A percentile compares a stretch with the other conserved stretches of the same genome.
Conservation (phyloP, 2,888 invertebrate species). For the Pegoplata infirma region DNA sequence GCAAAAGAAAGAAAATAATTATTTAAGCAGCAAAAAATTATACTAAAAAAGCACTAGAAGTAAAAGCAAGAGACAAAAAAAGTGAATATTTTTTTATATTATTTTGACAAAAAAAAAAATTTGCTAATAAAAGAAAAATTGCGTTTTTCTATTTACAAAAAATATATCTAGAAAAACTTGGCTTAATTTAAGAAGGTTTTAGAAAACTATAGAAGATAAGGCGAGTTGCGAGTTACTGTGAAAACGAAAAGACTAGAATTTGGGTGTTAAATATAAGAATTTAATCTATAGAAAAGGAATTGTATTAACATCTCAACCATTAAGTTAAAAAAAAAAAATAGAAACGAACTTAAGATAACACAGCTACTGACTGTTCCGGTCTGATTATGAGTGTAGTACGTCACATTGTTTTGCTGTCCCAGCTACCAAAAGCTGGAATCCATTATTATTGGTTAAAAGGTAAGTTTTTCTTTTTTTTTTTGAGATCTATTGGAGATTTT, state of each 20-base stretch:
- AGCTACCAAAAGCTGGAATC: constrained; percentile 70
- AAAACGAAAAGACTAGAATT: not conserved
- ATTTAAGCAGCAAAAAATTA: constrained; percentile 32
- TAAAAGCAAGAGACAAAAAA: constrained; percentile 46
- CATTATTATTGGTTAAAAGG: constrained; percentile 71
- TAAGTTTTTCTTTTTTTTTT: no score
- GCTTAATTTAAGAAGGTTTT: not conserved
- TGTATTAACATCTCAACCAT: not conserved
- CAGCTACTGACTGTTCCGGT: constrained; percentile 32
- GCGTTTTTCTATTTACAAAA: constrained; percentile 55
- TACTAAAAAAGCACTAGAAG: constrained; percentile 50
- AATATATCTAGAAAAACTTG: not conserved
- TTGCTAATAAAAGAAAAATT: constrained; percentile 45
- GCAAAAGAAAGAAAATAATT: constrained; percentile 26
- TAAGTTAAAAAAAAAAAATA: no score
- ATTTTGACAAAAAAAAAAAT: constrained; percentile 58
- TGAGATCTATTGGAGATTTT: not conserved
- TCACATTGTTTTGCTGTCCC: constrained; percentile 71
- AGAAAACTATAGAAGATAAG: not conserved
- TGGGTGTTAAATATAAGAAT: not conserved
- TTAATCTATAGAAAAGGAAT: no score
- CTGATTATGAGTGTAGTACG: constrained; percentile 73
- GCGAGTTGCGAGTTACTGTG: not conserved
- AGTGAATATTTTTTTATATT: constrained; percentile 55
- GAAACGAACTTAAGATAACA: constrained; percentile 15